Conservation (phyloP, 2,113 vertebrate genomes). For the Donacobius atricapilla region DNA sequence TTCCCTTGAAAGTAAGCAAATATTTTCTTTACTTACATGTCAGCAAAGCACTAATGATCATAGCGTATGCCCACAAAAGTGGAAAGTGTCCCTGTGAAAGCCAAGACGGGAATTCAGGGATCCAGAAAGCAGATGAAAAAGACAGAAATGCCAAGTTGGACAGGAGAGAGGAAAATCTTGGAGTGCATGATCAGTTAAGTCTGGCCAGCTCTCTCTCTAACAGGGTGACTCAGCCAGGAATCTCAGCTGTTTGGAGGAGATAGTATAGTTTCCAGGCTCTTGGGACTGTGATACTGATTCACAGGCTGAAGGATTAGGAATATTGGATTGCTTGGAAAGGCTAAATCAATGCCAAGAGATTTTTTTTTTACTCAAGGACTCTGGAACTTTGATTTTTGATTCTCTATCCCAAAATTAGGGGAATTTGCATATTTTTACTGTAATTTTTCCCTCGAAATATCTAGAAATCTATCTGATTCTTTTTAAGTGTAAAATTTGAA, state of each 20-base stretch:
- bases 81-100: not conserved
- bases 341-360: not conserved
- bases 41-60: not conserved
- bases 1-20: not conserved
- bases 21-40: not conserved
- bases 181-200: not conserved
- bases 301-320: not conserved
- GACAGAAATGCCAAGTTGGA: not conserved
- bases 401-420: not conserved
- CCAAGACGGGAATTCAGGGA: not conserved
- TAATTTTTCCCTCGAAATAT: not conserved
- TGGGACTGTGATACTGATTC: not conserved
- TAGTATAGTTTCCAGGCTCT: not conserved
- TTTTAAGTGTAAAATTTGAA: not conserved
- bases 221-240: not conserved
- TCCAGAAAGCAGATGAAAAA: not conserved
- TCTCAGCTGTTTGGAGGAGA: constrained; percentile 15
- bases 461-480: not conserved
- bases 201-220: not conserved
- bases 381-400: not conserved
- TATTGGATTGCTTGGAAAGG: not conserved
- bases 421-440: not conserved
- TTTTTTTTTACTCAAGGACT: not conserved
- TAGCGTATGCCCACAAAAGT: not conserved
- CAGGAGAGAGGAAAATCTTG: not conserved